phyloP scores from a whole-genome alignment of 1,140 invertebrate genomes.

The Apocrypta bakeri region DNA sequence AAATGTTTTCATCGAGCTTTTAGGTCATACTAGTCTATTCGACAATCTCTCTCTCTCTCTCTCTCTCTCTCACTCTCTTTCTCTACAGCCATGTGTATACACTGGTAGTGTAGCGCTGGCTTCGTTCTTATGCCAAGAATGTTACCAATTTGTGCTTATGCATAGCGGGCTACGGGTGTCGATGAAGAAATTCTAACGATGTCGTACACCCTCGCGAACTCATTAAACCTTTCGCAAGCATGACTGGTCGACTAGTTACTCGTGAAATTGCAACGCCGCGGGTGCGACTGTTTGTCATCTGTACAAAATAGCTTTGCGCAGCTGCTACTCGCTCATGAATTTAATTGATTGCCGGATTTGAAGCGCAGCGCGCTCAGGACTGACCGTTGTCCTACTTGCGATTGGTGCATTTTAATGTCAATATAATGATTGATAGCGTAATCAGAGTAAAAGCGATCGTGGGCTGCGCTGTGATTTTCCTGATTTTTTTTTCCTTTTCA shows the following conservation, averaged over 20 bases:
- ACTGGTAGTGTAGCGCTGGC: not conserved
- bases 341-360: constrained; percentile 13
- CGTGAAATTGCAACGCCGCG: not conserved
- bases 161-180: not conserved
- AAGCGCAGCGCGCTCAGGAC: not conserved
- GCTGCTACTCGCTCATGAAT: not conserved
- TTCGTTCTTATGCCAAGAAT: constrained; percentile 28
- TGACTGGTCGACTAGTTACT: not conserved
- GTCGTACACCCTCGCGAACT: not conserved
- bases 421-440: not conserved
- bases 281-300: not conserved
- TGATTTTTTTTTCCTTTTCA: not conserved
- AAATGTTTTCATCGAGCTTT: not conserved
- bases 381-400: not conserved
- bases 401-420: not conserved
- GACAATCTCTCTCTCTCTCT: too few relatives aligned
- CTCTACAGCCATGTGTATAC: not conserved
- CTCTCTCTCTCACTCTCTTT: too few relatives aligned
- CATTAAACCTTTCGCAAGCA: constrained; percentile 5
- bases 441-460: not conserved
- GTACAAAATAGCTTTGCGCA: not conserved
- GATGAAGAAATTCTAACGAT: not conserved
- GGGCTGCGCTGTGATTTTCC: too few relatives aligned
- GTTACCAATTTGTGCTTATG: too few relatives aligned
- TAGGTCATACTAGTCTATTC: too few relatives aligned